Evolutionary conservation across 2,888 invertebrate genomes (phyloP).

Genomic region (Timema cristinae): DNA sequence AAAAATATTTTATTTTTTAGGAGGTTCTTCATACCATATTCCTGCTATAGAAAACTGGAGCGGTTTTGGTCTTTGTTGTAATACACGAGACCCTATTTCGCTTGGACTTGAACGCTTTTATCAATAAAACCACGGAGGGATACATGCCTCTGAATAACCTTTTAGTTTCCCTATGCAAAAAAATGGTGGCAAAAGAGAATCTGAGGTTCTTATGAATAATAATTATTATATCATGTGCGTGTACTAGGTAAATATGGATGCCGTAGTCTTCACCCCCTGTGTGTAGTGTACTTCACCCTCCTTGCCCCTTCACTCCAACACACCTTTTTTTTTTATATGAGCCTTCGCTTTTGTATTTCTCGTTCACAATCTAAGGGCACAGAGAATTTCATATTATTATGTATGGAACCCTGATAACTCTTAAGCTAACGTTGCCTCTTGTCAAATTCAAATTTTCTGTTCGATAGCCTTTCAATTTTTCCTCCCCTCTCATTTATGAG

Average conservation of each 20-base stretch:
- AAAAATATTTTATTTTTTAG: too few species aligned
- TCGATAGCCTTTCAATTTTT: background rate
- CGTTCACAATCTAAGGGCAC: background rate
- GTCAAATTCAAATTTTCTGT: conserved; percentile 15
- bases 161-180: conserved; percentile 30
- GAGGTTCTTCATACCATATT: too few species aligned
- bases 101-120: too few species aligned
- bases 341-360: background rate
- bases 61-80: too few species aligned
- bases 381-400: background rate
- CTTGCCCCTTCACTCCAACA: background rate
- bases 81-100: too few species aligned
- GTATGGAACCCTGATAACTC: background rate
- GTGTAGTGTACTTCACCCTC: background rate
- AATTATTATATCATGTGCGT: conserved; percentile 26
- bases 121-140: too few species aligned
- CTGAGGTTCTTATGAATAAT: conserved; percentile 27
- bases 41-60: too few species aligned
- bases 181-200: conserved; percentile 28
- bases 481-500: background rate
- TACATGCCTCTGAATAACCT: conserved; percentile 21
- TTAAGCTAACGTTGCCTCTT: conserved; percentile 11
- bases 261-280: conserved; percentile 13
- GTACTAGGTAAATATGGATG: conserved; percentile 21
- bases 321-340: conserved; percentile 2